Evolutionary conservation across 2,797 vertebrate species (phyloP).

Genomic region (Enteromius viviparus): DNA sequence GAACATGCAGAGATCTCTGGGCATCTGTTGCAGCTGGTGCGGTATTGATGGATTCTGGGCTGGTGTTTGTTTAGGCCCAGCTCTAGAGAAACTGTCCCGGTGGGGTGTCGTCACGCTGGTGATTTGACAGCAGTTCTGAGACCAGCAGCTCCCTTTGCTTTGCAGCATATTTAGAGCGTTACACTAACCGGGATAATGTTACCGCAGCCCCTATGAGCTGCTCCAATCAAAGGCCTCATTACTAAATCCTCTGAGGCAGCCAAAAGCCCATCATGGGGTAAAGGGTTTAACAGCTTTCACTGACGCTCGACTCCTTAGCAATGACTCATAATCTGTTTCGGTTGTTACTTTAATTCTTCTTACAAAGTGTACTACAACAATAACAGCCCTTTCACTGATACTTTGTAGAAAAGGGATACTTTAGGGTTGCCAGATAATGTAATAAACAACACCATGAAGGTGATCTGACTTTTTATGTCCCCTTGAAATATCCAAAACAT

Average conservation of each 20-base stretch:
- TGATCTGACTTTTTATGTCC: background rate
- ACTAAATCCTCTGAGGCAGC: slow-evolving; percentile 33
- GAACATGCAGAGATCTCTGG: slow-evolving; percentile 56
- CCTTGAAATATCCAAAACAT: background rate
- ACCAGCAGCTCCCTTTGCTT: slow-evolving; percentile 48
- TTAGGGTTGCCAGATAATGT: background rate
- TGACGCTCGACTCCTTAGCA: slow-evolving; percentile 53
- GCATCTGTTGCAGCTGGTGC: slow-evolving; percentile 62
- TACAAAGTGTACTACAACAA: background rate
- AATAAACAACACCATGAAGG: background rate
- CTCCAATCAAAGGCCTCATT: slow-evolving; percentile 43
- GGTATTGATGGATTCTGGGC: slow-evolving; percentile 61
- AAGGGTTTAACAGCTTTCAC: slow-evolving; percentile 45
- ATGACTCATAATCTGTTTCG: slow-evolving; percentile 34
- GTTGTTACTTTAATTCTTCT: slow-evolving; percentile 36
- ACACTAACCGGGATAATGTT: slow-evolving; percentile 65
- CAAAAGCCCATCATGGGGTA: slow-evolving; percentile 39
- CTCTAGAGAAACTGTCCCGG: slow-evolving; percentile 51
- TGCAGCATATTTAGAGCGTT: slow-evolving; percentile 63
- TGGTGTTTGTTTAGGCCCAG: slow-evolving; percentile 38
- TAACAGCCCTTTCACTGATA: background rate
- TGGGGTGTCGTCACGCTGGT: slow-evolving; percentile 19
- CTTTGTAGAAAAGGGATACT: background rate
- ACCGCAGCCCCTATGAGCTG: slow-evolving; percentile 54
- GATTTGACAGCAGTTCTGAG: slow-evolving; percentile 31